Evolutionary conservation across 1,140 invertebrate species (phyloP), one percentile per base, ranked within the genome.

Genomic region (Colletes gigas): DNA sequence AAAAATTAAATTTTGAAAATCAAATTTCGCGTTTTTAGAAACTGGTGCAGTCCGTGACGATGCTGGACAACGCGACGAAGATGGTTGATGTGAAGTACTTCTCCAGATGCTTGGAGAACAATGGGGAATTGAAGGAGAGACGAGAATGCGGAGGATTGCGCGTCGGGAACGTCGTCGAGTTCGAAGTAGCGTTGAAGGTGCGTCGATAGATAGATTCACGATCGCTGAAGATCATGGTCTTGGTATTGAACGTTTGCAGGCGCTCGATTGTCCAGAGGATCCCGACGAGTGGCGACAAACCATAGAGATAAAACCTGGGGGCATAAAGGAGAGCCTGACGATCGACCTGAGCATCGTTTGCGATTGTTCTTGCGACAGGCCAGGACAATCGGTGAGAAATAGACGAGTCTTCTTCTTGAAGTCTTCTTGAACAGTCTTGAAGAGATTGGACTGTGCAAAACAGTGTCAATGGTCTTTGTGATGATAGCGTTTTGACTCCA

Each of bases 311-410:
- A 96, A 96, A 90, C 97, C 97, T 5, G 95, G 96, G 73, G 97
- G 97, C 55, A 93, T 98, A 30, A 95, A 95, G 72, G 97, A 98
- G 89, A 95, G 94, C 88, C 89, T 98, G 19, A 94, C 91, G 7
- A 92, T 98, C 62, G 95, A 97, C 57, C 86, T 98, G 63, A 94
- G 96, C 77, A 94, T 97, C 84, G 93, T 97, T 41, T 97, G 96
- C 87, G 94, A 95, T 68, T 98, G 97, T 92, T 94, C 94, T 39
- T 97, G 97, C 91, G 96, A 96, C 89, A 89, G 91, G 69, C 91
- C 94, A 7, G 95, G 94, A 60, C 86, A 94, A 89, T 73, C 83
- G 67, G 93, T 94, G 85, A 87, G 85, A 84, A 59, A 75, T 17
- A 50, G 73, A 30, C 30, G 2, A 30, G 30, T 30, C 30, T 30